Percentiles rank a stretch among this genome's conserved stretches.
Conservation (phyloP, 37 sponge, comb jelly and placozoan species). For the Eunapius fragilis region DNA sequence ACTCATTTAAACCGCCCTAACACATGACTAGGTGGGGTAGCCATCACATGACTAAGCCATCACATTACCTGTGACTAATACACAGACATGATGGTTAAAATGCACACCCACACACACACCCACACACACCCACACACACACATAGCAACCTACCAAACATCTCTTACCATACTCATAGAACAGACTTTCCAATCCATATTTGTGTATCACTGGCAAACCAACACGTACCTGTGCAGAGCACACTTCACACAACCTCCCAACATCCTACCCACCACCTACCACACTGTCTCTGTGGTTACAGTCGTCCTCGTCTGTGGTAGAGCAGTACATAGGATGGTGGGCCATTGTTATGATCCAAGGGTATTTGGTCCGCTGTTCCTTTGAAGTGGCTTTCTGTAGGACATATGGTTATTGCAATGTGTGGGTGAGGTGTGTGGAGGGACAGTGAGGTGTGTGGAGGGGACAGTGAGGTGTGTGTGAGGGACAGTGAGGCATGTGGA, state of each 20-base stretch:
- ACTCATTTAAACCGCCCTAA: no score
- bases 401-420: no score
- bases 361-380: background rate
- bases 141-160: background rate
- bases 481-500: no score
- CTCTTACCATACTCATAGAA: constrained; percentile 44
- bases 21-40: background rate
- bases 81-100: background rate
- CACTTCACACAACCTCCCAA: background rate
- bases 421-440: no score
- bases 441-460: no score
- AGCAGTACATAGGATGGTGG: constrained; percentile 69
- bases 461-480: no score
- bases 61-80: no score
- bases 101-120: background rate
- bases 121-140: background rate
- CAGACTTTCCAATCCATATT: constrained; percentile 26
- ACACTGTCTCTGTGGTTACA: constrained; percentile 46
- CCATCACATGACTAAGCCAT: no score
- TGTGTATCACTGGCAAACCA: constrained; percentile 1
- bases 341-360: constrained; percentile 69
- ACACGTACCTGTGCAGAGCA: background rate
- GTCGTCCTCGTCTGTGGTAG: constrained; percentile 41
- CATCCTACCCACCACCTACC: constrained; percentile 9
- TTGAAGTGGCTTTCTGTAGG: constrained; percentile 7